These are phyloP conservation scores for Anolis apletophallus DNA, from an alignment of 2,797 vertebrate species.

Conservation along the genomic window DNA sequence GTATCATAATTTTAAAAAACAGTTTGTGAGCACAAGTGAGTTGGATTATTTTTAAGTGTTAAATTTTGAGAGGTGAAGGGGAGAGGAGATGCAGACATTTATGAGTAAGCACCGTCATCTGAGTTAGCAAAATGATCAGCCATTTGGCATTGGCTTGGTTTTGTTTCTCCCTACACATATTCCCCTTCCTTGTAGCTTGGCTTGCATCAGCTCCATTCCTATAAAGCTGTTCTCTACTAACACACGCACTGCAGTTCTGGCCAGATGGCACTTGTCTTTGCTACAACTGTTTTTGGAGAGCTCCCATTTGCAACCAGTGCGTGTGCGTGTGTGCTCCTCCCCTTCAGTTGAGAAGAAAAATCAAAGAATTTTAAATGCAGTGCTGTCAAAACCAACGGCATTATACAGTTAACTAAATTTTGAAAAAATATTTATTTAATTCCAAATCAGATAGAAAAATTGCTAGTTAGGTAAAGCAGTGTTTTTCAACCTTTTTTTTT, in stretches of 20 bases:
- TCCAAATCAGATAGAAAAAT: neutral
- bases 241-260: fast-evolving
- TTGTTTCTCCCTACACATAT: neutral
- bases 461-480: slow-evolving; percentile 23
- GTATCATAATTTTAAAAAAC: neutral
- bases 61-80: neutral
- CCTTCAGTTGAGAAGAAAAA: neutral
- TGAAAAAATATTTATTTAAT: fast-evolving
- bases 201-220: neutral
- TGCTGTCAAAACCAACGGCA: slow-evolving; percentile 11
- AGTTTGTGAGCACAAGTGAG: slow-evolving; percentile 15
- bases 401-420: slow-evolving; percentile 18
- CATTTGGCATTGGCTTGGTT: neutral
- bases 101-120: slow-evolving; percentile 7
- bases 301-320: neutral
- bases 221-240: neutral
- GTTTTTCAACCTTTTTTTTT: too few relatives aligned
- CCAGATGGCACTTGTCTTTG: slow-evolving; percentile 44
- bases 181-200: neutral
- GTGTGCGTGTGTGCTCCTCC: neutral
- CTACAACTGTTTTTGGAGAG: neutral
- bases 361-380: neutral
- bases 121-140: neutral
- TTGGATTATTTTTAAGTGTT: neutral
- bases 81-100: slow-evolving; percentile 16